Conservation (phyloP, 1,140 invertebrate species). For the Campodea augens region DNA sequence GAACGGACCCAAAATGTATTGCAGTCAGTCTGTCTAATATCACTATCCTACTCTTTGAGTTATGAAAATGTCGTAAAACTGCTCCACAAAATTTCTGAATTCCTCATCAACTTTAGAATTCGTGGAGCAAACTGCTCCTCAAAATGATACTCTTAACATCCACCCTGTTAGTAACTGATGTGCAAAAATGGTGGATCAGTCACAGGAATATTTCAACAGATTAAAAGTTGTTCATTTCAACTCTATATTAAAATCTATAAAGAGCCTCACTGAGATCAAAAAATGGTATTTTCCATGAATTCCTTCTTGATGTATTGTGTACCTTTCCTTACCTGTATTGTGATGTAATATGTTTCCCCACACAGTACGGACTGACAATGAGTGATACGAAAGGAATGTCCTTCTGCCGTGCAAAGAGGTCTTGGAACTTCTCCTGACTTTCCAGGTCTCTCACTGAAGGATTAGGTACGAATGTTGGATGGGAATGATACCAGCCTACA, state of each 20-base stretch:
- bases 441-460: conserved; percentile 39
- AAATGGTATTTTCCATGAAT: neutral
- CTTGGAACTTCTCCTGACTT: conserved; percentile 35
- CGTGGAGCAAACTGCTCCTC: too few species aligned
- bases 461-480: conserved; percentile 39
- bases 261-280: neutral
- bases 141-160: too few species aligned
- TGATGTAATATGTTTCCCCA: conserved; percentile 20
- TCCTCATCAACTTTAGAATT: too few species aligned
- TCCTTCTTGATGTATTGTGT: too few species aligned
- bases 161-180: too few species aligned
- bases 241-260: neutral
- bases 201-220: neutral
- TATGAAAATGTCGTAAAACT: too few species aligned
- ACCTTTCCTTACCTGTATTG: conserved; percentile 12
- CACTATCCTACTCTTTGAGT: too few species aligned
- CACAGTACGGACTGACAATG: conserved; percentile 34
- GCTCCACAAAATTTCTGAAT: too few species aligned
- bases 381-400: conserved; percentile 33
- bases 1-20: too few species aligned
- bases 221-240: neutral
- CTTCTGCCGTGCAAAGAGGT: conserved; percentile 31
- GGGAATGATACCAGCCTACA: conserved; percentile 45
- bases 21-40: too few species aligned
- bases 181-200: too few species aligned